Evolutionary conservation across 1,140 invertebrate genomes (phyloP).

Genomic region (Panagrolaimus sp.): DNA sequence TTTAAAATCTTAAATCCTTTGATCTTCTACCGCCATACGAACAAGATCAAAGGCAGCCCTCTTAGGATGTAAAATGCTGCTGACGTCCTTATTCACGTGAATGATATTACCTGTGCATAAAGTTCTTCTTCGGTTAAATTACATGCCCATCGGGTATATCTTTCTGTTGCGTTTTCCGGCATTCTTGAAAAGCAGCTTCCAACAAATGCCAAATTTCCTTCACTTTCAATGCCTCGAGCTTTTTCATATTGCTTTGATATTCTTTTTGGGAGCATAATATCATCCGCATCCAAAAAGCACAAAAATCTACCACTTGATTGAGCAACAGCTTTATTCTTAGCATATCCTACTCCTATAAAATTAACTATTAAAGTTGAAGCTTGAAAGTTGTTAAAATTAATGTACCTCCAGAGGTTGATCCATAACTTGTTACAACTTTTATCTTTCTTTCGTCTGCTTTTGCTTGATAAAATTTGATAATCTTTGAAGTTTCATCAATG

Average conservation of each 20-base stretch:
- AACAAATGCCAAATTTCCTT: constrained; percentile 46
- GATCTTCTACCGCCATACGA: too few relatives aligned
- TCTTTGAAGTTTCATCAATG: constrained; percentile 63
- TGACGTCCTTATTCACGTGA: too few relatives aligned
- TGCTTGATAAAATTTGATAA: constrained; percentile 64
- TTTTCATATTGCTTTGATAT: constrained; percentile 62
- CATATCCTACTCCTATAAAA: constrained; percentile 67
- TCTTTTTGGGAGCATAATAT: constrained; percentile 67
- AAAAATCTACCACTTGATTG: constrained; percentile 68
- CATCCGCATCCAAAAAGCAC: constrained; percentile 75
- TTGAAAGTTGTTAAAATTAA: constrained; percentile 48
- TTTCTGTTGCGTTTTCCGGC: constrained; percentile 65
- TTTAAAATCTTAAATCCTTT: too few relatives aligned
- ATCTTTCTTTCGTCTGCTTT: constrained; percentile 62
- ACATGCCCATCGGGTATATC: constrained; percentile 72
- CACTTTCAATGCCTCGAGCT: neutral
- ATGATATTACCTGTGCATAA: constrained; percentile 61
- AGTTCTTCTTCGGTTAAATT: constrained; percentile 65
- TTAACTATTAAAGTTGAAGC: constrained; percentile 7
- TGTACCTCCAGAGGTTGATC: constrained; percentile 64
- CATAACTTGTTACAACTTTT: constrained; percentile 61
- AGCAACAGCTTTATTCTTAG: constrained; percentile 69
- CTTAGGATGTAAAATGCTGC: too few relatives aligned
- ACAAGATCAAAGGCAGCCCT: too few relatives aligned
- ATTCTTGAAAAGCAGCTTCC: constrained; percentile 59